A percentile compares a stretch with the other conserved stretches of the same genome.
Evolutionary conservation across 2,888 invertebrate species (phyloP).

Genomic region (Enchytraeus crypticus): DNA sequence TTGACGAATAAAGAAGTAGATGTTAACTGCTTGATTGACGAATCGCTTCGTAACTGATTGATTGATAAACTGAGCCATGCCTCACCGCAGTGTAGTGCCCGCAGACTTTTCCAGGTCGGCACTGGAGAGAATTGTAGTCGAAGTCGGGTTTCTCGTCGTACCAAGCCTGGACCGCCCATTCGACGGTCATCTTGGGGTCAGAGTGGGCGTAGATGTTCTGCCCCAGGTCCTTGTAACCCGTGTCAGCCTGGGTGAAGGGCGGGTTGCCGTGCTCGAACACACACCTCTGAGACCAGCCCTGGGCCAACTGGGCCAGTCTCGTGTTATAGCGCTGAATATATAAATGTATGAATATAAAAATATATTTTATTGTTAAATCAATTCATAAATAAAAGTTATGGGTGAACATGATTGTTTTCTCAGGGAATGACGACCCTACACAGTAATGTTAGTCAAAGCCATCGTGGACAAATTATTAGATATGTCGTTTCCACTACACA

Average conservation of each 20-base stretch:
- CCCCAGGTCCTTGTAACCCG: conserved; percentile 6
- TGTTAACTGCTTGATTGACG: too few species aligned
- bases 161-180: conserved; percentile 5
- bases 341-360: not conserved
- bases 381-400: too few species aligned
- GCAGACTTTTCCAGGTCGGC: conserved; percentile 5
- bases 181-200: not conserved
- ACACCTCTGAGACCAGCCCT: conserved; percentile 1
- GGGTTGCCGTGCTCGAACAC: conserved; percentile 15
- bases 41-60: too few species aligned
- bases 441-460: too few species aligned
- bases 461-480: too few species aligned
- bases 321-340: not conserved
- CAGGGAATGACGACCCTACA: too few species aligned
- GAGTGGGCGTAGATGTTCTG: conserved; percentile 18
- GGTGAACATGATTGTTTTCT: too few species aligned
- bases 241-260: not conserved
- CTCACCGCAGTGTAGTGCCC: conserved; percentile 18
- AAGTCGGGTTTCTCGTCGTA: conserved; percentile 12
- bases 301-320: not conserved
- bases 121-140: not conserved
- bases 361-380: too few species aligned
- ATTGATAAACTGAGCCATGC: too few species aligned
- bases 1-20: too few species aligned
- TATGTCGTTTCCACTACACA: too few species aligned